Evolutionary conservation across 35 echinoderm and acorn worm genomes (phyloP).

Genomic region (Nesometra sesokonis): DNA sequence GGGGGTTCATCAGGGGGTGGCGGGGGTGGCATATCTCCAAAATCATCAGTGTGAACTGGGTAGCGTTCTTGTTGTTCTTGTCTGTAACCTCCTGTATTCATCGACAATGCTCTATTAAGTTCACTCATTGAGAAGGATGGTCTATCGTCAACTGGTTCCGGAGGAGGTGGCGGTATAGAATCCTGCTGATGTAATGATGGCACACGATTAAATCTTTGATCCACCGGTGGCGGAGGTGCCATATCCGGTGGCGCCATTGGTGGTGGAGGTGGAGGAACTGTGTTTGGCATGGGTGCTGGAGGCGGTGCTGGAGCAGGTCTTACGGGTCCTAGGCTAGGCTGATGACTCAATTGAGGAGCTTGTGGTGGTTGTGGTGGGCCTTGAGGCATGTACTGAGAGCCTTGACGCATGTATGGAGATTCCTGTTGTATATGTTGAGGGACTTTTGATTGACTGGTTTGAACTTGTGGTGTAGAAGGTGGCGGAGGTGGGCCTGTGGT

Average conservation of each 20-base stretch:
- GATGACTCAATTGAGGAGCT: not conserved
- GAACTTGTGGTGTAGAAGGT: conserved; percentile 21
- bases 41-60: not conserved
- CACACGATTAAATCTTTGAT: not conserved
- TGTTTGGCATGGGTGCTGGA: not conserved
- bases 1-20: not conserved
- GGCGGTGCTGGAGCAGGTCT: conserved; percentile 27
- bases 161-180: not conserved
- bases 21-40: not conserved
- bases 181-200: not conserved
- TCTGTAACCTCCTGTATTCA: not conserved
- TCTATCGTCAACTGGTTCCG: not conserved
- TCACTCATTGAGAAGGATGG: not conserved
- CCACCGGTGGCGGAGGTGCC: conserved; percentile 49
- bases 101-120: not conserved
- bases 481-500: conserved; percentile 40
- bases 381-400: not conserved
- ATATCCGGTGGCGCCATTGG: conserved; percentile 6
- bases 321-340: not conserved
- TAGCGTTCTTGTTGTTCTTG: not conserved
- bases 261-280: conserved; percentile 9
- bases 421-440: too few species aligned
- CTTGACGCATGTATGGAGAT: not conserved
- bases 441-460: not conserved
- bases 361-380: conserved; percentile 27